Base-by-base conservation (phyloP, 2,888 invertebrate genomes). In the Aphidoletes aphidimyza region DNA sequence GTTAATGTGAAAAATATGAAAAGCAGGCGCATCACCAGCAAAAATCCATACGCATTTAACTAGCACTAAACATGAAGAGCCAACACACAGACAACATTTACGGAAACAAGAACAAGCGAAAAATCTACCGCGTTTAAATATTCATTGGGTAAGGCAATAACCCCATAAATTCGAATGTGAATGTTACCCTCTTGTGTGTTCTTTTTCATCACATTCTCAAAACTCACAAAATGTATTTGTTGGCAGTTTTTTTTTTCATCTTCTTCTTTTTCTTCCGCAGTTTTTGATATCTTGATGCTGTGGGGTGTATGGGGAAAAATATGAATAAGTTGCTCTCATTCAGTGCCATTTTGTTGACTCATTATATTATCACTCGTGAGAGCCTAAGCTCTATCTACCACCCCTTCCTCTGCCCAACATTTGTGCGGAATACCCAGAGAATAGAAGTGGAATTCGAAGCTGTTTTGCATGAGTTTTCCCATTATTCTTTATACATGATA, bases 131-230 rank as follows among this genome's bases (percentile, higher is more conserved):
- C 69, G 17, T 69, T 30, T 69, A 69, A 69, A 69, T 69, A 69
- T 69, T 69, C 69, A 69, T 69, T 69, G 69, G n/a, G 26, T n/a
- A 69, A 30, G 69, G 69, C 69, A 69, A 69, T 69, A 69, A 69
- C 69, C 69, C 14, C 69, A 69, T 69, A 69, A 69, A 69, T 69
- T 30, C 69, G 69, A 69, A 69, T 69, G 69, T 69, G 69, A 30
- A 69, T 5, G 69, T 69, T 30, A 69, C 30, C 69, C 69, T 69
- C 69, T 69, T 69, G 69, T 69, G 30, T 69, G 69, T 69, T 54
- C n/a, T n/a, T n/a, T n/a, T n/a, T 42, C 14, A 42, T 6, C 42
- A 42, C 42, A 42, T 6, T 42, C 42, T 14, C n/a, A n/a, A n/a
- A n/a, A n/a, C n/a, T n/a, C n/a, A n/a, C n/a, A n/a, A n/a, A 42